Evolutionary conservation across 2,888 invertebrate species (phyloP).

Genomic region (Pecten maximus): DNA sequence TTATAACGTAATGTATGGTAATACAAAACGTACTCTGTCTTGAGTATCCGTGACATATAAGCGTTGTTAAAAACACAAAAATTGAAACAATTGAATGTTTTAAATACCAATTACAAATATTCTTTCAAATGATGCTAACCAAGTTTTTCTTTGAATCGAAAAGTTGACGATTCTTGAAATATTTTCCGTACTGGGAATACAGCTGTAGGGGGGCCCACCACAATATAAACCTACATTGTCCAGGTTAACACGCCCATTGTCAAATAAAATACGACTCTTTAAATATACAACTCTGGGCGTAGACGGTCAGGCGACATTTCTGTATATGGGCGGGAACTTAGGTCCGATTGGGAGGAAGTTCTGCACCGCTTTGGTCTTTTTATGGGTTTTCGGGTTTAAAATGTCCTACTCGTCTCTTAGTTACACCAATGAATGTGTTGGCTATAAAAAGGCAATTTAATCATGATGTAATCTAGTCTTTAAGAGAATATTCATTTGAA

Average conservation of each 20-base stretch:
- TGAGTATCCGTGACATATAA: too few species aligned
- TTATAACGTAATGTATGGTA: too few species aligned
- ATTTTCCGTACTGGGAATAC: not conserved
- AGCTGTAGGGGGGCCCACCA: not conserved
- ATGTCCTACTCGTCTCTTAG: not conserved
- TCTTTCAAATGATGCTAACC: too few species aligned
- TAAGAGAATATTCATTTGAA: too few species aligned
- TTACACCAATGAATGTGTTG: not conserved
- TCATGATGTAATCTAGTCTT: too few species aligned
- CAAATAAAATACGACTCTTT: not conserved
- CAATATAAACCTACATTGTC: not conserved
- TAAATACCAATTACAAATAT: too few species aligned
- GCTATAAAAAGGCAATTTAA: not conserved
- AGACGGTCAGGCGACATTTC: not conserved
- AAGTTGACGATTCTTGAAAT: not conserved
- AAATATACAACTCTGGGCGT: not conserved
- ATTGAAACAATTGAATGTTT: too few species aligned
- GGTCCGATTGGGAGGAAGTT: not conserved
- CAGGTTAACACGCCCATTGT: constrained; percentile 3
- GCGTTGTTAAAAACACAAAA: too few species aligned
- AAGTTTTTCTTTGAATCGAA: not conserved
- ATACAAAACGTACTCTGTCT: too few species aligned
- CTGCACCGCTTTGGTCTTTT: not conserved
- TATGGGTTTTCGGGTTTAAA: not conserved
- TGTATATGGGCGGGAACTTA: not conserved